Percentiles rank a stretch among this genome's conserved stretches.
Conservation (phyloP, 2,797 vertebrate genomes). For the Pipistrellus pipistrellus region DNA sequence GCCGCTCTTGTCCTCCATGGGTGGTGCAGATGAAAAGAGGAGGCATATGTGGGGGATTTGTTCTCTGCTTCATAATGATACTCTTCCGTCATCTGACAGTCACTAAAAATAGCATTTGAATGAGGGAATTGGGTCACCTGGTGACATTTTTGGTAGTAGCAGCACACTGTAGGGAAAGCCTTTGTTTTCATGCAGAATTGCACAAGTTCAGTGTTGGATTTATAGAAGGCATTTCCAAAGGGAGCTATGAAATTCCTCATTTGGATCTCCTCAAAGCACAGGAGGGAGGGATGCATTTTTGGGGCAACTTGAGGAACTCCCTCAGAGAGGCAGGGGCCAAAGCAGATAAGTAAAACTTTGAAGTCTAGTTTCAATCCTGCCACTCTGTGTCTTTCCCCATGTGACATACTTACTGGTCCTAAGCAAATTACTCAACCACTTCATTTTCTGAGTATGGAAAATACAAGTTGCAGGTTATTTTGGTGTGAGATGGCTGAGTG, state of each 20-base stretch:
- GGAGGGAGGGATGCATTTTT: neutral
- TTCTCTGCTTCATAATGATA: slow-evolving; percentile 80
- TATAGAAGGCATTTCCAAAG: slow-evolving; percentile 38
- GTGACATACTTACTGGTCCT: neutral
- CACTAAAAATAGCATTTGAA: slow-evolving; percentile 89
- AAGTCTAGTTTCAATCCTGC: slow-evolving; percentile 6
- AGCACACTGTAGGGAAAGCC: slow-evolving; percentile 78
- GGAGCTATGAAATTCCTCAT: slow-evolving; percentile 51
- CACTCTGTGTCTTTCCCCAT: neutral
- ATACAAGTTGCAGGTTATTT: slow-evolving; percentile 40
- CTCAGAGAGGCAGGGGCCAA: neutral
- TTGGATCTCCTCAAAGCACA: slow-evolving; percentile 35
- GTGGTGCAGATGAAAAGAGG: slow-evolving; percentile 80
- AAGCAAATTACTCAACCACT: neutral
- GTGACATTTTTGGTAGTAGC: slow-evolving; percentile 84
- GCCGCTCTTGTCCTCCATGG: slow-evolving; percentile 75
- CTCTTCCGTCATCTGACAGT: slow-evolving; percentile 87
- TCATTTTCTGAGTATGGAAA: slow-evolving; percentile 50
- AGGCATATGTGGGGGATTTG: slow-evolving; percentile 75
- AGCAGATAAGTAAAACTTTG: slow-evolving; percentile 12
- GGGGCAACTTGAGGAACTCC: neutral
- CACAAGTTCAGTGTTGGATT: neutral
- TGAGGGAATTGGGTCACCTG: slow-evolving; percentile 90
- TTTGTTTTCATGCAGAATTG: neutral
- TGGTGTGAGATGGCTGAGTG: slow-evolving; percentile 1